Evolutionary conservation across 2,797 vertebrate genomes (phyloP), one percentile per base, ranked within the genome.

Genomic region (Eulemur mongoz): DNA sequence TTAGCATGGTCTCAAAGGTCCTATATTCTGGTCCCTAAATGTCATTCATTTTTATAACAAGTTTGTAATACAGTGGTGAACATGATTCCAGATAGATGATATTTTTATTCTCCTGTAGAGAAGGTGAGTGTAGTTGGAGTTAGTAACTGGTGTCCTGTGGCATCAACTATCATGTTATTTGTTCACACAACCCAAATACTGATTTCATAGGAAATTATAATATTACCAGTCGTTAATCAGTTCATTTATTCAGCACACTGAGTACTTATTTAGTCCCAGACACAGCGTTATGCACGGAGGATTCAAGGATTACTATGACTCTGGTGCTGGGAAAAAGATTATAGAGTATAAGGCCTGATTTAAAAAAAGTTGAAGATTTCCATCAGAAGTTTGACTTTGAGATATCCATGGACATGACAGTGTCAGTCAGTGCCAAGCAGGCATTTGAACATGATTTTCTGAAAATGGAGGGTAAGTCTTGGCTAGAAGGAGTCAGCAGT

Each of bases 21-120:
- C 40, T 82, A 6, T 85, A 87, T 40, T 95, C 94, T 91, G 89
- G 88, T 61, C 65, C 69, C 40, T 92, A 76, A 92, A 75, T 75
- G 40, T 79, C 70, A 59, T 92, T 93, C 10, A 6, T 94, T 92
- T 95, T 85, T 89, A 67, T 86, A 92, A 70, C 15, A 82, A 57
- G 8, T 78, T 96, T 86, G 27, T 59, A 63, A 78, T 80, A 73
- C 12, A 40, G 65, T 76, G 27, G 45, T 86, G 13, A 94, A 30
- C 48, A 13, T 87, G 32, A 48, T 50, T 94, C 38, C 15, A 38
- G 45, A 43, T 45, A 17, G 48, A 63, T 79, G 14, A 69, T 69
- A 20, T 23, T 94, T 83, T 57, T 61, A 45, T 57, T 88, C 38
- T 13, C 22, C 43, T 80, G 54, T 80, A 50, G 54, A 89, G 69